Percentiles rank a stretch among this genome's conserved stretches.
Evolutionary conservation across 2,113 vertebrate genomes (phyloP).

Genomic region (Orientallactaga bullata): DNA sequence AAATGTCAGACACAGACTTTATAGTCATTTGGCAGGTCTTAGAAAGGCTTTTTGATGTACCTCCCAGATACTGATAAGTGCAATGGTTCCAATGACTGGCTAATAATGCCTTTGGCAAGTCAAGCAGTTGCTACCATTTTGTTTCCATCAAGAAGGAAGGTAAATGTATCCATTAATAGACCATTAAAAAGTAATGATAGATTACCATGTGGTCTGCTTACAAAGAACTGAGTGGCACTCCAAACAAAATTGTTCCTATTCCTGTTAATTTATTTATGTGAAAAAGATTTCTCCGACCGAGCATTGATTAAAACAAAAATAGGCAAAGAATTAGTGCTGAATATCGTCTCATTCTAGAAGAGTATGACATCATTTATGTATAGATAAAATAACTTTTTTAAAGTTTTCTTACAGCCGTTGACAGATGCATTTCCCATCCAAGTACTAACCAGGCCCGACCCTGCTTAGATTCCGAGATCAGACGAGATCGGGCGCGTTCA

Average conservation of each 20-base stretch:
- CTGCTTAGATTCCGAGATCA: too few relatives aligned
- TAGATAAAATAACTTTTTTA: neutral
- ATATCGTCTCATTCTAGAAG: neutral
- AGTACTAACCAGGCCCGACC: too few relatives aligned
- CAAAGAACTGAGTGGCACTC: neutral
- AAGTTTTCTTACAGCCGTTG: neutral
- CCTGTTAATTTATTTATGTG: constrained; percentile 43
- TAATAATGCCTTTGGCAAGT: neutral
- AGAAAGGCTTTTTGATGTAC: neutral
- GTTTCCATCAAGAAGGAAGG: constrained; percentile 32
- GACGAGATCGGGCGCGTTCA: too few relatives aligned
- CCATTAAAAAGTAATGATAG: constrained; percentile 55
- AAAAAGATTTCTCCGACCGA: neutral
- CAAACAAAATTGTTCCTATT: constrained; percentile 1
- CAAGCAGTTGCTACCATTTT: neutral
- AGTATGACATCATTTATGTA: neutral
- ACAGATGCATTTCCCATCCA: too few relatives aligned
- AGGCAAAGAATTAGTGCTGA: neutral
- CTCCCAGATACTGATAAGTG: neutral
- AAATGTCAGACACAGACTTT: neutral
- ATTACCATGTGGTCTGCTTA: neutral
- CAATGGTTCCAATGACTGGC: neutral
- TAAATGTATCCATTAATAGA: constrained; percentile 46
- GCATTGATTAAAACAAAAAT: neutral
- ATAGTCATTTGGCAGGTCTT: neutral